phyloP scores from a whole-genome alignment of 1,140 invertebrate species.

The Platorchestia sp. region DNA sequence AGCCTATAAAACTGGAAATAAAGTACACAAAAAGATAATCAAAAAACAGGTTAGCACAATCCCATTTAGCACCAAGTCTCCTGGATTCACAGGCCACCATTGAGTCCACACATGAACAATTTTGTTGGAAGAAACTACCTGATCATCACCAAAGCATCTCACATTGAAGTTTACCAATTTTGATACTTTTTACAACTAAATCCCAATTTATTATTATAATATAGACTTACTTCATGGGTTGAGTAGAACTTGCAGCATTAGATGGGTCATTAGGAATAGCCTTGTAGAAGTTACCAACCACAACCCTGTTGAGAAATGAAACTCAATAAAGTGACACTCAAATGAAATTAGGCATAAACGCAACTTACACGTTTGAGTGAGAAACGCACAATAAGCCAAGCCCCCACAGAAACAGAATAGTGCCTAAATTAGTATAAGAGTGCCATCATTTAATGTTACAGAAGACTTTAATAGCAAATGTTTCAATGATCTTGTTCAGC shows the following conservation, averaged over 20 bases:
- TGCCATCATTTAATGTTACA: not conserved
- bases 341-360: not conserved
- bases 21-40: not conserved
- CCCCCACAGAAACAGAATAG: not conserved
- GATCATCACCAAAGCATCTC: not conserved
- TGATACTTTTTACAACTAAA: not conserved
- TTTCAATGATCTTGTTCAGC: not conserved
- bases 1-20: not conserved
- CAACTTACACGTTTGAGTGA: not conserved
- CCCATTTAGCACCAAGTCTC: not conserved
- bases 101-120: not conserved
- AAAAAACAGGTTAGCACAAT: not conserved
- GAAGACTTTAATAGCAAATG: not conserved
- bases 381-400: no score
- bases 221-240: not conserved
- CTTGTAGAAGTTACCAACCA: constrained; percentile 19
- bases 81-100: not conserved
- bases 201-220: not conserved
- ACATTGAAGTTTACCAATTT: not conserved
- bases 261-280: not conserved
- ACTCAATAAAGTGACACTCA: not conserved
- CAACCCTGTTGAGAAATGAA: not conserved
- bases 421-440: not conserved
- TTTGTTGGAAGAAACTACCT: not conserved
- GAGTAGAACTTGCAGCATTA: not conserved